These are phyloP conservation scores for Amaurobius ferox DNA, from an alignment of 2,888 invertebrate genomes.

Conservation along the genomic window DNA sequence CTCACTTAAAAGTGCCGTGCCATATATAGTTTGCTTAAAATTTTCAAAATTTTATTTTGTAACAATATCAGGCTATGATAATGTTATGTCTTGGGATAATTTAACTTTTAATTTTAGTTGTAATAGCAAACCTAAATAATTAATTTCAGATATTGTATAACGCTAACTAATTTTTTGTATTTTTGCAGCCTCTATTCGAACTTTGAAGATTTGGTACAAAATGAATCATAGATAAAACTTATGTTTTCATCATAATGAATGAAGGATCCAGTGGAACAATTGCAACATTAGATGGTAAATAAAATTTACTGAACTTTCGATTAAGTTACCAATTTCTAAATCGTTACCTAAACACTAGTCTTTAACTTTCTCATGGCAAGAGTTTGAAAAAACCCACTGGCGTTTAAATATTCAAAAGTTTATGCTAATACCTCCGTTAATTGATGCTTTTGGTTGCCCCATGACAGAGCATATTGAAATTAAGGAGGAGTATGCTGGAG, in stretches of 20 bases:
- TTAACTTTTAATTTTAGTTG: no score
- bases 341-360: conserved; percentile 67
- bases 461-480: conserved; percentile 66
- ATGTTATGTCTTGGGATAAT: no score
- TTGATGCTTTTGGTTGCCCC: conserved; percentile 67
- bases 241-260: conserved; percentile 67
- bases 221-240: conserved; percentile 49
- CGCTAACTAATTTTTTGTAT: no score
- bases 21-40: no score
- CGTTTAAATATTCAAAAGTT: conserved; percentile 61
- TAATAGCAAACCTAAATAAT: no score
- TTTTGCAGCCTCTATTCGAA: no score
- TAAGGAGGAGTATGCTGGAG: conserved; percentile 71
- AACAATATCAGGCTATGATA: no score
- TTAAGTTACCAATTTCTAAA: conserved; percentile 74
- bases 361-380: conserved; percentile 56
- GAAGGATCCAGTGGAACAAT: conserved; percentile 73
- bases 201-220: conserved; percentile 16
- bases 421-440: conserved; percentile 60
- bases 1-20: no score
- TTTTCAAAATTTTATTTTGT: no score
- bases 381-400: conserved; percentile 67
- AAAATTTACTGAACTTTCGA: conserved; percentile 74
- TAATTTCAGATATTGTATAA: no score
- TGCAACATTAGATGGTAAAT: conserved; percentile 72